Evolutionary conservation across 2,888 invertebrate species (phyloP).

Genomic region (Tetragnatha montana): DNA sequence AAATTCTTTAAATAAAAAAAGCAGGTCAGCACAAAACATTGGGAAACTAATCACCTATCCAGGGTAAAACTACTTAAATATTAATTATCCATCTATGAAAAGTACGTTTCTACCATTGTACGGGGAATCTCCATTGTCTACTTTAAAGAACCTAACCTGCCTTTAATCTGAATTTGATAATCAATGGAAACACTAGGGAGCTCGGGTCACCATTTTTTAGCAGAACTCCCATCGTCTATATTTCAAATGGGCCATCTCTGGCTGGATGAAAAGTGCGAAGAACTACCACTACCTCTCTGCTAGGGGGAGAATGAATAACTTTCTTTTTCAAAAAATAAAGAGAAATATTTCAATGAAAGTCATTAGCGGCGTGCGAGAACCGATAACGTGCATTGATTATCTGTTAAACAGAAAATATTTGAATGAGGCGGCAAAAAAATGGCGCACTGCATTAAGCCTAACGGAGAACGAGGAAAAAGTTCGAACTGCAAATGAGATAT

Average conservation of each 20-base stretch:
- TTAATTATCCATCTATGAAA: neutral
- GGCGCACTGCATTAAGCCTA: constrained; percentile 19
- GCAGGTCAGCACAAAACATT: neutral
- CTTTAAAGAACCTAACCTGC: constrained; percentile 5
- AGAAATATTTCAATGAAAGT: constrained; percentile 57
- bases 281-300: neutral
- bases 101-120: neutral
- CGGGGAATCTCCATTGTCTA: neutral
- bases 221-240: neutral
- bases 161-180: constrained; percentile 43
- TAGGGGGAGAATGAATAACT: constrained; percentile 10
- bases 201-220: neutral
- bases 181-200: constrained; percentile 4
- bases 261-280: constrained; percentile 22
- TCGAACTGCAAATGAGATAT: constrained; percentile 51
- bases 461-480: constrained; percentile 20
- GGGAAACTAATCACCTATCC: neutral
- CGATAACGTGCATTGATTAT: constrained; percentile 60
- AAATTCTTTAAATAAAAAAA: neutral
- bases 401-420: constrained; percentile 63
- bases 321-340: constrained; percentile 5
- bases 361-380: constrained; percentile 43
- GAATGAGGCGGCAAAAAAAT: constrained; percentile 34
- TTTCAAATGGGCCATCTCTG: constrained; percentile 9
- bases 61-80: neutral